Conservation (phyloP, 2,113 vertebrate species). For the Blennius ocellaris region DNA sequence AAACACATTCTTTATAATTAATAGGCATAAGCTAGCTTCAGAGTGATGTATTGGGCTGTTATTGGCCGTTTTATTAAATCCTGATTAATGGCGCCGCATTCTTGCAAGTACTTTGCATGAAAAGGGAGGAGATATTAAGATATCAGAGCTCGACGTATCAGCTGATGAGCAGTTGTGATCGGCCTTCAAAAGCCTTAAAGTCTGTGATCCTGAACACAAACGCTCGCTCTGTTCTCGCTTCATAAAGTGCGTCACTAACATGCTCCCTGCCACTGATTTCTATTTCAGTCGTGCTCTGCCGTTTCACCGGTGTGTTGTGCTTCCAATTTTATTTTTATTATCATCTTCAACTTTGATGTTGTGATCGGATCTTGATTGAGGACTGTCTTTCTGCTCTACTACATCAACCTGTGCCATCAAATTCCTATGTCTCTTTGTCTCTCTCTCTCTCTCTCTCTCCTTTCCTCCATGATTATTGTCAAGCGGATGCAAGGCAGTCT, state of each 20-base stretch:
- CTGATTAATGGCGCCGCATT: slow-evolving; percentile 47
- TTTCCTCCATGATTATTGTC: too few relatives aligned
- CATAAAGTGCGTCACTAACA: slow-evolving; percentile 39
- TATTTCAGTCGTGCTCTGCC: slow-evolving; percentile 55
- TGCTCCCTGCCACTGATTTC: slow-evolving; percentile 44
- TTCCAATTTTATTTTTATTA: slow-evolving; percentile 34
- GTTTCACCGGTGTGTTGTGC: not conserved
- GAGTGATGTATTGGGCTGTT: slow-evolving; percentile 52
- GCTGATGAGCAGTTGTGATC: not conserved
- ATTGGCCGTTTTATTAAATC: slow-evolving; percentile 61
- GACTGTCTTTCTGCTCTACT: too few relatives aligned
- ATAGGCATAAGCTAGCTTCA: slow-evolving; percentile 14
- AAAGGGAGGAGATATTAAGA: slow-evolving; percentile 23
- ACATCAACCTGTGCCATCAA: too few relatives aligned
- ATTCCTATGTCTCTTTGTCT: too few relatives aligned
- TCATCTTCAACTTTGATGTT: slow-evolving; percentile 21
- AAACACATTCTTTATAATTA: slow-evolving; percentile 43
- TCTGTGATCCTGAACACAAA: slow-evolving; percentile 26
- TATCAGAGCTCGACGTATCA: too few relatives aligned
- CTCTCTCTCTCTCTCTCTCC: too few relatives aligned
- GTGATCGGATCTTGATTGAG: too few relatives aligned
- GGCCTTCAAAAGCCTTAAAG: not conserved
- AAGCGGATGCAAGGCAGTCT: too few relatives aligned
- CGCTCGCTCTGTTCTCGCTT: slow-evolving; percentile 37
- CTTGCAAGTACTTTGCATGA: slow-evolving; percentile 34